Evolutionary conservation across 1,140 invertebrate genomes (phyloP).

Genomic region (Drosophila lacertosa): DNA sequence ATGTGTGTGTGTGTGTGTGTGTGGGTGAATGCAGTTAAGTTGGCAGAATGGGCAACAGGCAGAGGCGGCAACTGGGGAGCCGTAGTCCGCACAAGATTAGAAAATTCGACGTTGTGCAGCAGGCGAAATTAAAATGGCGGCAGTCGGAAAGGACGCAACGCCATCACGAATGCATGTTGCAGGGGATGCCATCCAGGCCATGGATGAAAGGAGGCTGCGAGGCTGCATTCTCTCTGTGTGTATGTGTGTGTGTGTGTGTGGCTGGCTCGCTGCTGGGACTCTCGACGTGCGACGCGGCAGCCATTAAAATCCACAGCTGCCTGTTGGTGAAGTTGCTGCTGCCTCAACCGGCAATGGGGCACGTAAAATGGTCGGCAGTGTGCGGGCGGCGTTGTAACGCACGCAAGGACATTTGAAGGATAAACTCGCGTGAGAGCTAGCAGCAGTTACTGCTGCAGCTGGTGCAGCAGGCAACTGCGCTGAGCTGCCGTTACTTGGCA

Average conservation of each 20-base stretch:
- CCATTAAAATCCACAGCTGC: constrained; percentile 77
- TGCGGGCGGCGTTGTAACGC: constrained; percentile 69
- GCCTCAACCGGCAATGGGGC: constrained; percentile 40
- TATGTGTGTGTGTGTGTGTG: too few species aligned
- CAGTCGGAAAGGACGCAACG: constrained; percentile 50
- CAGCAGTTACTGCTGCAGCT: constrained; percentile 35
- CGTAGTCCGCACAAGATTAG: constrained; percentile 82
- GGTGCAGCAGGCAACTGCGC: constrained; percentile 47
- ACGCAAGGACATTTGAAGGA: constrained; percentile 83
- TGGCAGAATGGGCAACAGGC: constrained; percentile 40
- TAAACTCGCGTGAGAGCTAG: constrained; percentile 75
- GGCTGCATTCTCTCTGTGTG: too few species aligned
- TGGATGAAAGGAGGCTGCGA: constrained; percentile 34
- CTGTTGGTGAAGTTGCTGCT: too few species aligned
- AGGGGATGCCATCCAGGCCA: constrained; percentile 21
- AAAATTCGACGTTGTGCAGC: constrained; percentile 82
- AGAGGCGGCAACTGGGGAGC: constrained; percentile 74
- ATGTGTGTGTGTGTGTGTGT: too few species aligned
- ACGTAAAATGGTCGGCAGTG: constrained; percentile 51
- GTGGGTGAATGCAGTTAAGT: neutral
- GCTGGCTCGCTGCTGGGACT: constrained; percentile 64
- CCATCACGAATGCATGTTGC: constrained; percentile 74
- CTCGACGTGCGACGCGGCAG: constrained; percentile 75
- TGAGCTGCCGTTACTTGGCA: constrained; percentile 79
- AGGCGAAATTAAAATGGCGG: constrained; percentile 78